Evolutionary conservation across 2,113 vertebrate genomes (phyloP).

Genomic region (Otolemur garnettii): DNA sequence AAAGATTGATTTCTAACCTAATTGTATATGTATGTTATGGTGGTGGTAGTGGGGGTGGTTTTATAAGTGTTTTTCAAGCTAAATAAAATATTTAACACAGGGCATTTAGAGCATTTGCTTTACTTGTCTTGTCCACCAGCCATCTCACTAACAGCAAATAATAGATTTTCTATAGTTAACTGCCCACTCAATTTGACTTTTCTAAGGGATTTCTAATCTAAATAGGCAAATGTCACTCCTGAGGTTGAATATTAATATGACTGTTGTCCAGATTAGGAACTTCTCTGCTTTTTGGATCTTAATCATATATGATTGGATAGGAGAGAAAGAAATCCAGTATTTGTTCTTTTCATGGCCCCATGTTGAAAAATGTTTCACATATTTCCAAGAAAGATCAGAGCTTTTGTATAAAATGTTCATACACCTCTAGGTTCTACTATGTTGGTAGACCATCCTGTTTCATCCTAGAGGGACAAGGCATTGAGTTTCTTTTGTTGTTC

Average conservation of each 20-base stretch:
- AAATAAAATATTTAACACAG: constrained; percentile 45
- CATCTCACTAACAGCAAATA: constrained; percentile 38
- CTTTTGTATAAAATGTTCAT: constrained; percentile 7
- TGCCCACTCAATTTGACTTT: constrained; percentile 42
- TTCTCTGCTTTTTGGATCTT: constrained; percentile 61
- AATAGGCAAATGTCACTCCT: constrained; percentile 36
- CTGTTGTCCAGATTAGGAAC: constrained; percentile 50
- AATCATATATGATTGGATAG: constrained; percentile 31
- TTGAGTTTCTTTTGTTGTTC: constrained; percentile 42
- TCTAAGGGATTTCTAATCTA: constrained; percentile 45
- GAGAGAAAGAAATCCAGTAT: constrained; percentile 51
- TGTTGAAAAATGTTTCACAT: constrained; percentile 41
- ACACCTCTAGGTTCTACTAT: constrained; percentile 3
- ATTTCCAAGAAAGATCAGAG: constrained; percentile 37
- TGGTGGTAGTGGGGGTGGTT: neutral
- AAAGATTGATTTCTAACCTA: constrained; percentile 66
- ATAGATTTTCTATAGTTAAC: constrained; percentile 49
- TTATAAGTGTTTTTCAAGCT: constrained; percentile 47
- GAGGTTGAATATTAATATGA: constrained; percentile 22
- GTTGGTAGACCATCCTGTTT: constrained; percentile 24
- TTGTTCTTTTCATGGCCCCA: constrained; percentile 27
- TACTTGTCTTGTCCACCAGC: neutral
- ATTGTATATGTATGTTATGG: neutral
- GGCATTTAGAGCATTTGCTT: constrained; percentile 13
- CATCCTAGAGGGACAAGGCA: neutral